phyloP scores from a whole-genome alignment of 1,140 invertebrate genomes.

The Macrobrachium rosenbergii region DNA sequence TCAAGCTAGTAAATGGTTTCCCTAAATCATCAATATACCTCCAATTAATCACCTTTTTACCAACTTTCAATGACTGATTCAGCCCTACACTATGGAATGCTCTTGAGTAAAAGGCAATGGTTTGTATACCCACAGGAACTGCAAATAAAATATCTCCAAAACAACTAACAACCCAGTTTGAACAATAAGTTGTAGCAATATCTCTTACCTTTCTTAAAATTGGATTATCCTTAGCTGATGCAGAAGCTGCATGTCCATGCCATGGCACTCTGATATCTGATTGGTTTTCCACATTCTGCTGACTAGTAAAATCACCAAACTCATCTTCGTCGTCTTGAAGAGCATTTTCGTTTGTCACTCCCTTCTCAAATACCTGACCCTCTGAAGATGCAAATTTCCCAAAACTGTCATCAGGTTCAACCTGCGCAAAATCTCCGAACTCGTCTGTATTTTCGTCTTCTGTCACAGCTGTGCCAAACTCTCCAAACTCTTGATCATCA shows the following conservation, averaged over 20 bases:
- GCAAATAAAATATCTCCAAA: neutral
- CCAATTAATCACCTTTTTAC: too few relatives aligned
- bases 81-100: too few relatives aligned
- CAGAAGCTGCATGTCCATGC: constrained; percentile 40
- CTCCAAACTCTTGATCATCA: constrained; percentile 15
- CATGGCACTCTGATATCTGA: constrained; percentile 3
- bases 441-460: neutral
- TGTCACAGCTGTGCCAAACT: neutral
- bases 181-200: too few relatives aligned
- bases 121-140: too few relatives aligned
- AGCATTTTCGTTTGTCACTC: neutral
- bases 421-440: constrained; percentile 18
- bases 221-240: constrained; percentile 7
- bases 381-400: neutral
- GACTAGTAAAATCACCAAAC: constrained; percentile 43
- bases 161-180: too few relatives aligned
- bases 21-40: too few relatives aligned
- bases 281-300: neutral
- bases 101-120: too few relatives aligned
- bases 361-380: too few relatives aligned
- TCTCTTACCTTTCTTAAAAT: constrained; percentile 39
- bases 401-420: neutral
- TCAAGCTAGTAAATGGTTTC: too few relatives aligned
- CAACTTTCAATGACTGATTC: too few relatives aligned
- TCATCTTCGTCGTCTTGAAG: constrained; percentile 17